Base-by-base conservation (phyloP, 2,113 vertebrate species). In the Ptyas mucosa region DNA sequence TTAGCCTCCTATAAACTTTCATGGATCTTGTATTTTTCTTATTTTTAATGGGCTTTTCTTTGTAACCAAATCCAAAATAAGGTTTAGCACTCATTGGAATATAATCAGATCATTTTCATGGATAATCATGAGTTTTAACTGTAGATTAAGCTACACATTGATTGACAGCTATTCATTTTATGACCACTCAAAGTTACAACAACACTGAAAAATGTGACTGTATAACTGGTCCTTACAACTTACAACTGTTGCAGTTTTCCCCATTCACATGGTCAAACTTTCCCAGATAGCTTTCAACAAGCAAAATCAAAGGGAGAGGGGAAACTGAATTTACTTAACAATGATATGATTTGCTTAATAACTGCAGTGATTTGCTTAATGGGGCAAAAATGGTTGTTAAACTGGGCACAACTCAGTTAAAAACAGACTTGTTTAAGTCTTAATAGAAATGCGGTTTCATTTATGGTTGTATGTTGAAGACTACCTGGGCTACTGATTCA, bases 51-150 rank as follows among this genome's bases (percentile, higher is more conserved):
- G 0, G 1, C 12, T 92, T 23, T 18, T 49, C 9, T 89, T 75
- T 95, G 43, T 94, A 29, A 46, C 89, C 92, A 81, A 58, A 34
- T 93, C 92, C 53, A 58, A 10, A 75, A 1, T 3, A 1, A 54
- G 89, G 94, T 55, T 5, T 39, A 92, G 90, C 0, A 1, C 5
- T 61, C n/a, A 46, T 85, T 86, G 91, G 94, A 92, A 64, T 43
- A 87, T 89, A 53, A 21, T 34, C 5, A 51, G 23, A 0, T 64
- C 0, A 3, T 64, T 87, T 20, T n/a, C 18, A 61, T 39, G 3
- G 14, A 49, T 39, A 29, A 2, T 87, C 85, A 15, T 0, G 2
- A 92, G 18, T 92, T 86, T 92, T 39, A 20, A 5, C 61, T 75
- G 5, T 75, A 15, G 61, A 75, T 53, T 29, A 53, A 52, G 29